Base-by-base conservation (phyloP, 1,140 invertebrate species). In the Oreohelix idahoensis region DNA sequence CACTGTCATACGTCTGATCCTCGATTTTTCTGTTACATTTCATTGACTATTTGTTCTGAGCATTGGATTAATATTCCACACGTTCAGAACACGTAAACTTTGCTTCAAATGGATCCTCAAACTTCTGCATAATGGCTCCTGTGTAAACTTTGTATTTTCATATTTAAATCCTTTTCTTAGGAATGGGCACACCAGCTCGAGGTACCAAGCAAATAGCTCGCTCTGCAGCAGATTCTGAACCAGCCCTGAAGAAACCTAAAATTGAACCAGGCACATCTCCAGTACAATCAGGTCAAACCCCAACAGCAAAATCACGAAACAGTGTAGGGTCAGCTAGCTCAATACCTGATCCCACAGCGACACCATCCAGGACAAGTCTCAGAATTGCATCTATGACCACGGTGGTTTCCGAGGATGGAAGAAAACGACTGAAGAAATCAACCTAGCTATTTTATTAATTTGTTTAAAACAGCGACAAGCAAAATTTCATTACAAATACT, bases 371-470 rank as follows among this genome's bases (percentile, higher is more conserved):
- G 17, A 84, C 86, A 32, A 89, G 89, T 79, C 86, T 86, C 10
- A 85, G 89, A 38, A 87, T 90, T 39, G 88, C 89, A 11, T 88
- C 89, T 66, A 89, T 89, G 87, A 88, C 89, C 8, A 88, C 89
- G 5, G 87, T 88, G 11, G 79, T 87, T 23, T 85, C 87, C 10
- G 88, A 86, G 20, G 87, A 86, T 75, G 87, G 89, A 0, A 80
- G 88, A 38, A 89, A 89, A 79, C 81, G 84, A 32, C 73, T 89
- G 38, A 84, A 88, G 35, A 88, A 85, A 86, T 79, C 82, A 23
- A 51, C 32, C n/a, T 76, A 66, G 69, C 32, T 66, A 8, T 2
- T 32, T 66, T 35, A 15, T 58, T 2, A 15, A 2, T 23, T 58
- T 45, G 42, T 45, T 45, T 45, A 45, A n/a, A n/a, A n/a, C n/a